Base-by-base conservation (phyloP, 1,140 invertebrate genomes). In the Schlechtendalia chinensis region DNA sequence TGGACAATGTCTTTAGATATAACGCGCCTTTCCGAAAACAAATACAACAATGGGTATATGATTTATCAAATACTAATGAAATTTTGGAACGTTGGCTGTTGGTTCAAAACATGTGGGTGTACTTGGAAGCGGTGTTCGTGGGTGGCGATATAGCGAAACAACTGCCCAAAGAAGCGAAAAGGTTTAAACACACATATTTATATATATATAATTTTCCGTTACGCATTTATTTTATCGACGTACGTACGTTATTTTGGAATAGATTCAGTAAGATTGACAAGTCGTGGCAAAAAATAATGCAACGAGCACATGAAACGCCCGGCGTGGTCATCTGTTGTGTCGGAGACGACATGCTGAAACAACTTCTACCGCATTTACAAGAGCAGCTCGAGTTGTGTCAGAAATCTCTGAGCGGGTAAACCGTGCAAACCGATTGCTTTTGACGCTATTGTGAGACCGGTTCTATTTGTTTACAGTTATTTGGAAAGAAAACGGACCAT, bases 41-140 rank as follows among this genome's bases (percentile, higher is more conserved):
- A 86, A 98, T 99, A 83, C 95, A 97, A 85, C 92, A 94, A 83
- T 99, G 96, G 96, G 91, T 98, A 1, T 90, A 91, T 81, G 96
- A 98, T 86, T 86, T 99, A 61, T 96, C 96, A 19, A 98, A 96
- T 83, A 98, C 96, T 0, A 97, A 97, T 85, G 97, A 99, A 86
- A 96, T 98, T 83, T 87, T 98, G 61, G 96, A 98, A 87, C 89
- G 96, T 81, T 98, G 97, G 97, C 88, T 99, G 24, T 89, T 96
- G 3, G 96, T 98, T 0, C 97, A 98, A 87, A 98, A 98, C 85
- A 93, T 98, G 90, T 98, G 97, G 97, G 96, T 98, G 0, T 98
- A 98, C 86, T 86, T 99, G 14, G 97, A 99, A 86, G 97, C 96
- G 1, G 97, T 99, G 3, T 98, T 99, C 86, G 96, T 99, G 0